These are phyloP conservation scores for Colossoma macropomum DNA, from an alignment of 2,113 vertebrate species.

Conservation along the genomic window DNA sequence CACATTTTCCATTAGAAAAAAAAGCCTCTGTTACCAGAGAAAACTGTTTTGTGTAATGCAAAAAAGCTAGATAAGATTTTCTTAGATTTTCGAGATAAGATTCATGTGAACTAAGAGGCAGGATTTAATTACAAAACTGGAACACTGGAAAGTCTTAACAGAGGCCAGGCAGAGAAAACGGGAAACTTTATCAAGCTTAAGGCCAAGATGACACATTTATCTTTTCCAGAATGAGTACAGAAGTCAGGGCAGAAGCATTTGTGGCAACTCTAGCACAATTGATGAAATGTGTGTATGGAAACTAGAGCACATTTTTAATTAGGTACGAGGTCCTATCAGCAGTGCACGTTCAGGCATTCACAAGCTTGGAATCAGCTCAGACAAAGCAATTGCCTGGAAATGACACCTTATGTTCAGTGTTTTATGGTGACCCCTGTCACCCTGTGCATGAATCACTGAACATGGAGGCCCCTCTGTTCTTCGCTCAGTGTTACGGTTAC, in stretches of 20 bases:
- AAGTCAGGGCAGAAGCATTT: not conserved
- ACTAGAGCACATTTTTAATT: not conserved
- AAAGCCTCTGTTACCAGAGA: no score
- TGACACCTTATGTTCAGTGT: constrained; percentile 53
- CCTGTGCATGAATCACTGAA: constrained; percentile 38
- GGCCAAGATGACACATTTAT: not conserved
- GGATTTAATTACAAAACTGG: not conserved
- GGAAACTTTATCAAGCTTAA: not conserved
- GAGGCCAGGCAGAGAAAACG: not conserved
- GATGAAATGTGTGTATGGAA: not conserved
- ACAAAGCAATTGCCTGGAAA: constrained; percentile 64
- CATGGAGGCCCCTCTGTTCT: not conserved
- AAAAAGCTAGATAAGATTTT: no score
- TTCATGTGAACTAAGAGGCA: not conserved
- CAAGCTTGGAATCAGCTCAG: not conserved
- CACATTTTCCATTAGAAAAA: no score
- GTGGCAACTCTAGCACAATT: not conserved
- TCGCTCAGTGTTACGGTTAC: not conserved
- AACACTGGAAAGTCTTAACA: not conserved
- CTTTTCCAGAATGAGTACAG: constrained; percentile 1
- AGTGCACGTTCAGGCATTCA: not conserved
- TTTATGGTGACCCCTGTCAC: constrained; percentile 40
- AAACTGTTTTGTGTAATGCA: no score
- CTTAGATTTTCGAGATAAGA: not conserved
- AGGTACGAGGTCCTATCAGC: not conserved